Evolutionary conservation across 2,888 invertebrate genomes (phyloP).

Genomic region (Spodoptera picta): DNA sequence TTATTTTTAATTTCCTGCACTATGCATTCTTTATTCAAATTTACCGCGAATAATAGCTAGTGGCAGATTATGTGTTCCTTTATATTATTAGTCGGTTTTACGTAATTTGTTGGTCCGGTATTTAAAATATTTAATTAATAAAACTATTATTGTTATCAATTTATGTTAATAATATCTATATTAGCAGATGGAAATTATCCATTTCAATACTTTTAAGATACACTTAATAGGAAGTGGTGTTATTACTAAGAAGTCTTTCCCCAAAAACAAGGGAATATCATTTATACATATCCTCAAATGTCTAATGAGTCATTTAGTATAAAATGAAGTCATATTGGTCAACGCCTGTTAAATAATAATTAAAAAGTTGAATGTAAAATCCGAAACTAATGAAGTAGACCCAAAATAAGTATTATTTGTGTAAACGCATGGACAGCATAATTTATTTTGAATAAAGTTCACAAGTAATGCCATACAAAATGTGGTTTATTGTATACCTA

Average conservation of each 20-base stretch:
- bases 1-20: constrained; percentile 7
- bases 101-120: neutral
- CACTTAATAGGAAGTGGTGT: constrained; percentile 26
- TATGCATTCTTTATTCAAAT: constrained; percentile 56
- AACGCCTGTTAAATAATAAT: too few relatives aligned
- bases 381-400: too few relatives aligned
- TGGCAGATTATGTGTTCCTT: constrained; percentile 18
- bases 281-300: too few relatives aligned
- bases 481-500: too few relatives aligned
- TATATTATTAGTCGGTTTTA: constrained; percentile 3
- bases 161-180: neutral
- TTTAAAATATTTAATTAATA: neutral
- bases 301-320: too few relatives aligned
- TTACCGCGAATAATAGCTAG: constrained; percentile 54
- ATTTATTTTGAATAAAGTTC: too few relatives aligned
- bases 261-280: constrained; percentile 7
- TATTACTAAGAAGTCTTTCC: constrained; percentile 24
- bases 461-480: too few relatives aligned
- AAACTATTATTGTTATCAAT: neutral
- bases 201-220: constrained; percentile 45
- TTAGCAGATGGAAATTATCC: constrained; percentile 10
- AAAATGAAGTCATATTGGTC: too few relatives aligned
- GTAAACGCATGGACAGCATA: too few relatives aligned
- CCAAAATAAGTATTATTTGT: too few relatives aligned
- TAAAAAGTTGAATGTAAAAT: too few relatives aligned